Conservation (phyloP, 2,113 vertebrate species). For the Malurus melanocephalus region DNA sequence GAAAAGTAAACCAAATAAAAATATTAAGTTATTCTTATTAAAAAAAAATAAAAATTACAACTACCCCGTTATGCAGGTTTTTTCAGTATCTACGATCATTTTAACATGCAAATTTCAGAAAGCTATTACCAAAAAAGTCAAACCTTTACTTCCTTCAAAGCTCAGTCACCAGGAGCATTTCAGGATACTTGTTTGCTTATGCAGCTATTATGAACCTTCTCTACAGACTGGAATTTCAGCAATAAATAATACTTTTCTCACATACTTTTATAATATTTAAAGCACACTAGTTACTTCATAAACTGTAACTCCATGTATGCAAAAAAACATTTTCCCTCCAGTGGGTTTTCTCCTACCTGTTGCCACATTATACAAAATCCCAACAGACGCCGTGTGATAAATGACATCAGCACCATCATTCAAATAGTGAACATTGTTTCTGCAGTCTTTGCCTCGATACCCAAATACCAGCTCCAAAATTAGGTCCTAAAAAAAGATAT, state of each 20-base stretch:
- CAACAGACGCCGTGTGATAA: conserved; percentile 94
- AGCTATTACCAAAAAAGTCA: not conserved
- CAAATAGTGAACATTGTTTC: conserved; percentile 97
- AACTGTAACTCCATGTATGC: not conserved
- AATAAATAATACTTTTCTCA: not conserved
- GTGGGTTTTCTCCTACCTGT: conserved; percentile 79
- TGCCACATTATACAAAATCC: conserved; percentile 91
- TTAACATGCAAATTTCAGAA: not conserved
- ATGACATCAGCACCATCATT: conserved; percentile 96
- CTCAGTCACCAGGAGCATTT: not conserved
- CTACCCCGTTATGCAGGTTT: not conserved
- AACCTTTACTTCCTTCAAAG: not conserved
- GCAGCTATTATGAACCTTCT: not conserved
- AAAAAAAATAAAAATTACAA: not conserved
- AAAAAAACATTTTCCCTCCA: not conserved
- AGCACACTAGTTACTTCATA: not conserved
- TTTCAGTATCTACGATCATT: not conserved
- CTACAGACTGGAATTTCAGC: not conserved
- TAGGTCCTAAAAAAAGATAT: conserved; percentile 82
- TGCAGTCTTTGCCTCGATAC: conserved; percentile 95
- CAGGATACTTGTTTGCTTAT: not conserved
- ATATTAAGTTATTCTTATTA: not conserved
- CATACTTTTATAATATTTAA: not conserved
- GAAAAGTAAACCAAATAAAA: not conserved
- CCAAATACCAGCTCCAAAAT: conserved; percentile 94